Evolutionary conservation across 1,140 invertebrate species (phyloP).

Genomic region (Conopomorpha cramerella): DNA sequence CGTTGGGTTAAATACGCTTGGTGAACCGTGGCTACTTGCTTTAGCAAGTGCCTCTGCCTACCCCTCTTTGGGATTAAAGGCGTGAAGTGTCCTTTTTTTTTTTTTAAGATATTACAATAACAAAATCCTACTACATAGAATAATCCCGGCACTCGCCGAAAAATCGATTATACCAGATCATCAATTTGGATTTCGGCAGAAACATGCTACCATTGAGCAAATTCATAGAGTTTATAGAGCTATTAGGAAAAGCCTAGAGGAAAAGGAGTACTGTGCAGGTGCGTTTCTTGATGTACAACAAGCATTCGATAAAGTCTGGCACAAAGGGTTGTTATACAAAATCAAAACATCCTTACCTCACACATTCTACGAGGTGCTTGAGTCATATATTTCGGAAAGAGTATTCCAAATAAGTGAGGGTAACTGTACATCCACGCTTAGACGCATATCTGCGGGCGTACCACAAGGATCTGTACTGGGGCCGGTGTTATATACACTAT

Average conservation of each 20-base stretch:
- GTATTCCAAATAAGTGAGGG: slow-evolving; percentile 2
- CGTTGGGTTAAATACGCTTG: no score
- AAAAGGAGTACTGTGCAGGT: slow-evolving; percentile 22
- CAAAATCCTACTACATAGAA: neutral
- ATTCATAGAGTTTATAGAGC: slow-evolving; percentile 10
- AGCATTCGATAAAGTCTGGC: slow-evolving; percentile 31
- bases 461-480: slow-evolving; percentile 3
- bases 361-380: neutral
- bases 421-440: neutral
- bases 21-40: no score
- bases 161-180: slow-evolving; percentile 11
- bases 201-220: slow-evolving; percentile 18
- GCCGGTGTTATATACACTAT: slow-evolving; percentile 2
- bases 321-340: slow-evolving; percentile 26
- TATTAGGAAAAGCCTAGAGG: slow-evolving; percentile 9
- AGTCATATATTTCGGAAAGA: slow-evolving; percentile 2
- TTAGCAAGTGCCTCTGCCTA: no score
- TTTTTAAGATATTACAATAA: no score
- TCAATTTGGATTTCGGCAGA: slow-evolving; percentile 24
- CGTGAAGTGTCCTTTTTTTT: no score
- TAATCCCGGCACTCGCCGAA: neutral
- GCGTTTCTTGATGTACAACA: slow-evolving; percentile 23
- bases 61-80: no score
- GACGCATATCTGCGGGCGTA: slow-evolving; percentile 2
- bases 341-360: slow-evolving; percentile 8